Percentiles rank a stretch among this genome's conserved stretches.
These are phyloP conservation scores for Parapristionchus giblindavisi DNA, from an alignment of 2,888 invertebrate species.

Conservation along the genomic window DNA sequence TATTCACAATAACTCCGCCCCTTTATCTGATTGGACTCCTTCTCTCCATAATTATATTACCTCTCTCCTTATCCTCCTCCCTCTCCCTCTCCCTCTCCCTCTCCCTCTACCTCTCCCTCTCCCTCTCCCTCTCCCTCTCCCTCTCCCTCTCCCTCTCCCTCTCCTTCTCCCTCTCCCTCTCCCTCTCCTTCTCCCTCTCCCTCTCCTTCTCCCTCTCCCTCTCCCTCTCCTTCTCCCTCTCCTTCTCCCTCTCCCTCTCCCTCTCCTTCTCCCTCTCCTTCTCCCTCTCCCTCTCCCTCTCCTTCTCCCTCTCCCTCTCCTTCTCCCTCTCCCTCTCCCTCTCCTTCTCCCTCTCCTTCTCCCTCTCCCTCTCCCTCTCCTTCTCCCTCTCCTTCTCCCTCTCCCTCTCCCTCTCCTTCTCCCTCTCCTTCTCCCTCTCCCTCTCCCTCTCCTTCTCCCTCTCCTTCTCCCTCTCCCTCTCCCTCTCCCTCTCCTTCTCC, in stretches of 20 bases:
- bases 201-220: neutral
- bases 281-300: neutral
- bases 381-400: neutral
- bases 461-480: neutral
- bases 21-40: neutral
- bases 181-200: neutral
- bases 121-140: neutral
- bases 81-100: neutral
- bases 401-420: neutral
- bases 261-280: neutral
- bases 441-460: neutral
- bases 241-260: neutral
- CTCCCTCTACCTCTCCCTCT: conserved; percentile 1
- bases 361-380: neutral
- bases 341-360: neutral
- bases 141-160: conserved; percentile 31
- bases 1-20: conserved; percentile 13
- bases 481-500: neutral
- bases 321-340: neutral
- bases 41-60: neutral
- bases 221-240: neutral
- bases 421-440: neutral
- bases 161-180: neutral
- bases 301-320: neutral
- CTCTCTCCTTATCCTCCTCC: conserved; percentile 2